Evolutionary conservation across 2,888 invertebrate genomes (phyloP), one percentile per base, ranked within the genome.

Genomic region (Mayetiola destructor): DNA sequence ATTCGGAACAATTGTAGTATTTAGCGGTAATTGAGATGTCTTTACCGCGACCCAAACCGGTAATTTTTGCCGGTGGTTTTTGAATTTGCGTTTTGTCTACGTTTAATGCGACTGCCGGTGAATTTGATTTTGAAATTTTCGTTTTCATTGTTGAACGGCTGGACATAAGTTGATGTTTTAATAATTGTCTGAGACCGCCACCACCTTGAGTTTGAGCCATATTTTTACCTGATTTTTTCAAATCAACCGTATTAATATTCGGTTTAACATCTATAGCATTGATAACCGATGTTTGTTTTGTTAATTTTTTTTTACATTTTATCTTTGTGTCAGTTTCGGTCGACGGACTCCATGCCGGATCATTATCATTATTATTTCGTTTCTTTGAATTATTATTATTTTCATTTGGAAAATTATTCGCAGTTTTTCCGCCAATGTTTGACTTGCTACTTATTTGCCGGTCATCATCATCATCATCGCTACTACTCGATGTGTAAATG

Each of bases 31-130:
- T 63, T 21, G 63, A 62, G 27, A 65, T 61, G 21, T 65, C 60
- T 60, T 70, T 69, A 3, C 62, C 64, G 58, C 64, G 64, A 2
- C 64, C 66, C n/a, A 66, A 56, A 9, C 65, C 66, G 37, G 62
- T 65, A 63, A 64, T 70, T 60, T 60, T 66, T 56, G 18, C 27
- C 2, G 29, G 9, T 30, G n/a, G 9, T 18, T 12, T 3, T 3
- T 6, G 30, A 16, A 30, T 14, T 30, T 53, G 29, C 2, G 18
- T 9, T 2, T 29, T 53, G 16, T 53, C 32, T 6, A 12, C 4
- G 18, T 9, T 9, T 12, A 4, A 3, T 32, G 30, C 2, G 1
- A 16, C 2, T 2, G 9, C 48, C 18, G 48, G 48, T 10, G 48
- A 27, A n/a, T 27, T 27, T 27, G 48, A 27, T 20, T 48, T 48